phyloP scores from a whole-genome alignment of 2,888 invertebrate species.

The Brachypalpus laphriformis region DNA sequence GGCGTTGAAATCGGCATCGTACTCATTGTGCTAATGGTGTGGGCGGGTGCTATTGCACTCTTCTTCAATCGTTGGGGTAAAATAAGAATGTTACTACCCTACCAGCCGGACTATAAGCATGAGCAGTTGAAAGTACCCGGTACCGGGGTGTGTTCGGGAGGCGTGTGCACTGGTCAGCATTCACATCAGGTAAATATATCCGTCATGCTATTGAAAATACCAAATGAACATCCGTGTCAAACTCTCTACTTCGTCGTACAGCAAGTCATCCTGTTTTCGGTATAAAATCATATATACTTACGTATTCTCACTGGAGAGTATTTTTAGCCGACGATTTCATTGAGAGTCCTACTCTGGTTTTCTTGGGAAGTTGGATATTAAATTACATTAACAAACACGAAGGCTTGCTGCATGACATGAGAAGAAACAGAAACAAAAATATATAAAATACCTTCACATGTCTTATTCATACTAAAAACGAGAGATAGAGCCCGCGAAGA shows the following conservation, averaged over 20 bases:
- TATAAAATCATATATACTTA: conserved; percentile 8
- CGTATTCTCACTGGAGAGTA: conserved; percentile 3
- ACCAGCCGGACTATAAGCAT: conserved; percentile 95
- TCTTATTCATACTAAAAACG: conserved; percentile 33
- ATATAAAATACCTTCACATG: conserved; percentile 27
- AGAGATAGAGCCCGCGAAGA: conserved; percentile 10
- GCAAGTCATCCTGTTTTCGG: conserved; percentile 58
- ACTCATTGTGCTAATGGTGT: conserved; percentile 90
- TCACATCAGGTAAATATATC: conserved; percentile 82
- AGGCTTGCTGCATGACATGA: conserved; percentile 48
- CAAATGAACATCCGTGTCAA: background rate
- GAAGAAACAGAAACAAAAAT: background rate
- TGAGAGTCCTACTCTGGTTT: background rate
- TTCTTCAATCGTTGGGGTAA: conserved; percentile 96
- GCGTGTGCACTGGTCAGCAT: conserved; percentile 85
- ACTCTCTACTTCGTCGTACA: conserved; percentile 23
- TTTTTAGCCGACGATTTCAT: conserved; percentile 15
- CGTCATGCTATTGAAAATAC: background rate
- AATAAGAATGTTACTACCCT: conserved; percentile 94
- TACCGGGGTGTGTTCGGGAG: conserved; percentile 87
- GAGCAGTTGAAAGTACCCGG: conserved; percentile 93
- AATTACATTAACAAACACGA: conserved; percentile 46
- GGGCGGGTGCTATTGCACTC: conserved; percentile 93
- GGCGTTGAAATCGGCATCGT: conserved; percentile 96
- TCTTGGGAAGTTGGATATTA: background rate